Percentiles rank a stretch among this genome's conserved stretches.
These are phyloP conservation scores for Crypturellus tataupa DNA, from an alignment of 2,797 vertebrate species.

Conservation along the genomic window DNA sequence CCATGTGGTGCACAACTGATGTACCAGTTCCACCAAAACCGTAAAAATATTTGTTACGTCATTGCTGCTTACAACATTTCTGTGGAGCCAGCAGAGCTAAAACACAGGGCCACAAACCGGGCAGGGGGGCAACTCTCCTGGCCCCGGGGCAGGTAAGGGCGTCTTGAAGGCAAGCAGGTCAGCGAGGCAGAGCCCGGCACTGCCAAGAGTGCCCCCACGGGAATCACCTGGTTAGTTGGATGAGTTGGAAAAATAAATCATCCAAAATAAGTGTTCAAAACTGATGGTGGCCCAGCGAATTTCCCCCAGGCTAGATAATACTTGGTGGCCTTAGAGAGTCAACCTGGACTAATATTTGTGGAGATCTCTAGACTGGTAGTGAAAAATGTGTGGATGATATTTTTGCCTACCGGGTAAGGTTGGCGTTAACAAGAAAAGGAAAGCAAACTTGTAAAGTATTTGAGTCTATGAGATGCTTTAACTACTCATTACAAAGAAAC, in stretches of 20 bases:
- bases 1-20: neutral
- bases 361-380: neutral
- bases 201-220: neutral
- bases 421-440: neutral
- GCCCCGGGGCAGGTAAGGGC: neutral
- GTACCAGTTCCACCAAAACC: neutral
- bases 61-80: neutral
- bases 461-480: neutral
- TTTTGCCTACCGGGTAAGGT: neutral
- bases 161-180: neutral
- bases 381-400: neutral
- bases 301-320: neutral
- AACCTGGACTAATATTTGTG: neutral
- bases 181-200: neutral
- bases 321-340: neutral
- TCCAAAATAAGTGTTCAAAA: neutral
- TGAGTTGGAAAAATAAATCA: neutral
- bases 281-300: neutral
- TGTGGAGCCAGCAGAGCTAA: neutral
- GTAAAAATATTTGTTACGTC: neutral
- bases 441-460: neutral
- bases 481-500: neutral
- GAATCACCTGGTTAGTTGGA: neutral
- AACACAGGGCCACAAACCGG: neutral
- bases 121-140: neutral